Base-by-base conservation (phyloP, 2,797 vertebrate species). In the Odontamblyopus lacepedii region DNA sequence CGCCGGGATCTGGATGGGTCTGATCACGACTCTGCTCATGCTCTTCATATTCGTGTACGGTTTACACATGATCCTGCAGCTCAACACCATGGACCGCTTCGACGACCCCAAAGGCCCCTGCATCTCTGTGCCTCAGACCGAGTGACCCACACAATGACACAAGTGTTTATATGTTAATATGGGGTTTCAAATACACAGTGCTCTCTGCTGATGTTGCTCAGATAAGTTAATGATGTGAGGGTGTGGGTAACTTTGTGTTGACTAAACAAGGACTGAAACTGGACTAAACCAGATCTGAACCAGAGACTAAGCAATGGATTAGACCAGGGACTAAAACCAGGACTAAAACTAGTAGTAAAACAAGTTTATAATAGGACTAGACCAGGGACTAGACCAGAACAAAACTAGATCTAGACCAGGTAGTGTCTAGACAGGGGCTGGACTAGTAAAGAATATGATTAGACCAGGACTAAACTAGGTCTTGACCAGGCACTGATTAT, bases 21-120 rank as follows among this genome's bases (percentile, higher is more conserved):
- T 97, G 73, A 19, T 97, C 30, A 95, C 93, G 11, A 83, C 93
- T 1, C 86, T 97, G 72, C 90, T 96, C 53, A 91, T 96, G 90
- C 80, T 96, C 27, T 79, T 92, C 4, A 95, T 96, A 78, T 95
- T 98, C 16, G 93, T 95, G 71, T 97, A 96, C 0, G 96, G 96
- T 9, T 85, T 97, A 60, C 95, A 97, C 89, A 97, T 97, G 96
- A 94, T 98, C 78, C 94, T 96, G 88, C 95, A 95, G 77, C 82
- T 98, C 2, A 95, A 92, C 90, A 96, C 96, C 70, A 97, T 97
- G 96, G 96, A 98, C 91, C 95, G 96, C 8, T 98, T 98, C 12
- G 96, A 98, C 0, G 96, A 97, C 83, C 96, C 96, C 70, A 97
- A 97, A 86, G 96, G 95, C 19, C 94, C 96, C 0, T 78, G 91